Evolutionary conservation across 1,140 invertebrate species (phyloP).

Genomic region (Nasonia vitripennis): DNA sequence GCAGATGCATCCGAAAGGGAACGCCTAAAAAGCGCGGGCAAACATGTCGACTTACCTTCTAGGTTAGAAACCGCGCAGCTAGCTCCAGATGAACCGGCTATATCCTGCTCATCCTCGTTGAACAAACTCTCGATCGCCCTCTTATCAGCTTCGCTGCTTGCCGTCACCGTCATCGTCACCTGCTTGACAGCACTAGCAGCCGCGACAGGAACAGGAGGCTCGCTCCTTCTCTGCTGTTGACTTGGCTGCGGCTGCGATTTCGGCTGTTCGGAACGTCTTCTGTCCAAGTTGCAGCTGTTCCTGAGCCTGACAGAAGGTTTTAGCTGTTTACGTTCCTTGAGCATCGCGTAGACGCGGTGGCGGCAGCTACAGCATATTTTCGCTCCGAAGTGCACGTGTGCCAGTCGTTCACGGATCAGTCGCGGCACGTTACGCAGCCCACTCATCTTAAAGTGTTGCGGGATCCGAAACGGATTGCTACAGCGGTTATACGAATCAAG

Average conservation of each 20-base stretch:
- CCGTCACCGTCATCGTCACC: background rate
- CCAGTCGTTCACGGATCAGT: slow-evolving; percentile 7
- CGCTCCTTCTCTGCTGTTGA: background rate
- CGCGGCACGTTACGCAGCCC: slow-evolving; percentile 5
- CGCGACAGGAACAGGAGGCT: background rate
- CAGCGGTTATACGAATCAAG: background rate
- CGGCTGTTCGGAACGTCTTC: background rate
- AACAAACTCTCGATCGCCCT: background rate
- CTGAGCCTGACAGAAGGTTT: slow-evolving; percentile 18
- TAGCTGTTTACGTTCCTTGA: slow-evolving; percentile 35
- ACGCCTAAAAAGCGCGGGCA: background rate
- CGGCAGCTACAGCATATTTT: slow-evolving; percentile 31
- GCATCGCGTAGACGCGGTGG: slow-evolving; percentile 32
- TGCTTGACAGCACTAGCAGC: background rate
- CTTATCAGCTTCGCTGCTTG: background rate
- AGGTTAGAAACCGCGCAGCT: background rate
- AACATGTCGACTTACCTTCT: background rate
- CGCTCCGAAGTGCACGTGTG: slow-evolving; percentile 24
- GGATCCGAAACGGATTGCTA: slow-evolving; percentile 42
- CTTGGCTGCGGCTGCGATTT: background rate
- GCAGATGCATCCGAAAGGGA: background rate
- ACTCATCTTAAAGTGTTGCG: background rate
- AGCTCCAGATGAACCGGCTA: background rate
- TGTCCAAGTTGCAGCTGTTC: background rate
- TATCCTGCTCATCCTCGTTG: background rate